Evolutionary conservation across 2,113 vertebrate genomes (phyloP), one percentile per base, ranked within the genome.

Genomic region (Ameiurus melas): DNA sequence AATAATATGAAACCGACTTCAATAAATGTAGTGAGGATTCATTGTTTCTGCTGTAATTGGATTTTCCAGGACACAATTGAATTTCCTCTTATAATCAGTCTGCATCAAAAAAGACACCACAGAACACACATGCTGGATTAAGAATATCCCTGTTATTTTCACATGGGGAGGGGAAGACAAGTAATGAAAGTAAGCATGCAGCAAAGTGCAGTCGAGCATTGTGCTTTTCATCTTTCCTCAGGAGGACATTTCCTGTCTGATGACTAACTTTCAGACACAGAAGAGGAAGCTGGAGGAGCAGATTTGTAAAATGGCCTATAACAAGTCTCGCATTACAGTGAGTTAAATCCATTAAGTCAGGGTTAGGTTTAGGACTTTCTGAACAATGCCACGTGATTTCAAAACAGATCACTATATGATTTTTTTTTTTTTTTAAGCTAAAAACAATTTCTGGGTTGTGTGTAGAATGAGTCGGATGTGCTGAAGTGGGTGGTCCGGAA

Each of bases 401-500:
- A 57, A 39, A 73, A 78, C 43, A 43, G 22, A 51, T 51, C 22
- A 51, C 20, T 47, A 1, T 51, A 25, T 77, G 22, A 47, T 14
- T 43, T 19, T 66, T 83, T 68, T 14, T 43, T 47, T 47, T 43
- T 47, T 47, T 47, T 47, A 47, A 64, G 2, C 25, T 66, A 84
- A 64, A 66, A 19, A 16, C 27, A 30, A 12, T 64, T 20, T 83
- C 22, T 62, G 36, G 4, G n/a, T 17, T 25, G 58, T 20, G 27
- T 47, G 1, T 90, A 97, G 96, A 97, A 97, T 0, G 96, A 97
- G 91, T 96, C 94, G 0, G 97, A 97, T 5, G 96, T 97, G 88
- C 94, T 97, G 93, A 96, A 96, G 90, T 96, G 96, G 94, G 96
- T 97, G 92, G 95, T 97, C 87, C 93, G 94, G 85, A 96, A 94